phyloP scores from a whole-genome alignment of 2,113 vertebrate species.

The Todiramphus saurophagus region DNA sequence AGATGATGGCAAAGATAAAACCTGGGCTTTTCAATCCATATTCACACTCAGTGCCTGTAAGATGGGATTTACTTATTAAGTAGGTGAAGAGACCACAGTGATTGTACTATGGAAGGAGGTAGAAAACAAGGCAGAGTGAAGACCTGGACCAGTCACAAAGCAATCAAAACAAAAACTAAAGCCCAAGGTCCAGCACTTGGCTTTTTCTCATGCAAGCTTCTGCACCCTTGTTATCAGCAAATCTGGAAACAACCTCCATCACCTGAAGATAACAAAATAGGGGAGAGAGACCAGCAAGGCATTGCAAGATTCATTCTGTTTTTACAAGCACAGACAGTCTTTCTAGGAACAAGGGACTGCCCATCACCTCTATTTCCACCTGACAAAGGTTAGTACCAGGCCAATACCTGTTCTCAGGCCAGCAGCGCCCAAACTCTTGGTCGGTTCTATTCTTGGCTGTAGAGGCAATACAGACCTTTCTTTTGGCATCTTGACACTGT shows the following conservation, averaged over 20 bases:
- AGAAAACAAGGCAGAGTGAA: background rate
- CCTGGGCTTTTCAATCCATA: background rate
- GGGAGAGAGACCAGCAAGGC: background rate
- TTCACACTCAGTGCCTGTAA: background rate
- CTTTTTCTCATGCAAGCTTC: background rate
- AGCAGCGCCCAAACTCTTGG: background rate
- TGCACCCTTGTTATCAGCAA: background rate
- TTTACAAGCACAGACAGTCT: background rate
- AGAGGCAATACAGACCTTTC: background rate
- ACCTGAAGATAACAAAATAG: background rate
- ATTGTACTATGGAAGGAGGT: background rate
- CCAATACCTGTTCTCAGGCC: background rate
- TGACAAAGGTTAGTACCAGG: background rate
- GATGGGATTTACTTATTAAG: background rate
- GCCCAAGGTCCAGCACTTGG: background rate
- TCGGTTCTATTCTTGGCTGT: background rate
- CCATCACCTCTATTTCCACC: background rate
- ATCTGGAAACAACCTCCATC: background rate
- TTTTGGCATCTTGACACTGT: background rate
- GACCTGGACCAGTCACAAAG: background rate
- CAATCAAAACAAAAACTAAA: background rate
- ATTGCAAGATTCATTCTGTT: background rate
- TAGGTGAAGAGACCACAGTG: background rate
- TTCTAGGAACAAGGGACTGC: background rate
- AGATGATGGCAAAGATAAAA: background rate